These are phyloP conservation scores for Bombus impatiens DNA, from an alignment of 1,140 invertebrate genomes.

Conservation along the genomic window DNA sequence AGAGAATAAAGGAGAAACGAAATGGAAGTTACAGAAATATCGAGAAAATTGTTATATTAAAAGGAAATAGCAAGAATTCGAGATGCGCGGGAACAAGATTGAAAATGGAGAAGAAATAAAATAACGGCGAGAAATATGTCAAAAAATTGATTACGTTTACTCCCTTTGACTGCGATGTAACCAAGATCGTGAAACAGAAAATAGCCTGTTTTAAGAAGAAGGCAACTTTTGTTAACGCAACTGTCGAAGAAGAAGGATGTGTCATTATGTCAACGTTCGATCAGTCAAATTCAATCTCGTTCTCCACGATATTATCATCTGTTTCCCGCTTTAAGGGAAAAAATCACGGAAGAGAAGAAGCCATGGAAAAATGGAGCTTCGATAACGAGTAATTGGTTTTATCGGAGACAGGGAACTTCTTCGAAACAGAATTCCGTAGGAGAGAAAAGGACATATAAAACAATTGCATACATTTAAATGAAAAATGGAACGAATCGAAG, in stretches of 20 bases:
- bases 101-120: neutral
- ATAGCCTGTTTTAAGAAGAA: neutral
- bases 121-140: neutral
- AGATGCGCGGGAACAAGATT: neutral
- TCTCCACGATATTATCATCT: neutral
- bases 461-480: neutral
- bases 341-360: neutral
- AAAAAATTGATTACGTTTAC: neutral
- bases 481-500: neutral
- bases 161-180: neutral
- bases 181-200: neutral
- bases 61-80: neutral
- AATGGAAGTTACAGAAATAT: neutral
- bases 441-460: neutral
- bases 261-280: neutral
- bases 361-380: neutral
- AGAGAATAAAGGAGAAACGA: neutral
- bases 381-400: neutral
- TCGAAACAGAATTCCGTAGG: neutral
- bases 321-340: neutral
- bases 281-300: neutral
- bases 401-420: neutral
- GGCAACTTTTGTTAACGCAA: neutral
- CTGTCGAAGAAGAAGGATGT: neutral
- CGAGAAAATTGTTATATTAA: neutral